A percentile compares a stretch with the other conserved stretches of the same genome.
phyloP scores from a whole-genome alignment of 2,797 vertebrate species.

The Notoglanidium macrostoma region DNA sequence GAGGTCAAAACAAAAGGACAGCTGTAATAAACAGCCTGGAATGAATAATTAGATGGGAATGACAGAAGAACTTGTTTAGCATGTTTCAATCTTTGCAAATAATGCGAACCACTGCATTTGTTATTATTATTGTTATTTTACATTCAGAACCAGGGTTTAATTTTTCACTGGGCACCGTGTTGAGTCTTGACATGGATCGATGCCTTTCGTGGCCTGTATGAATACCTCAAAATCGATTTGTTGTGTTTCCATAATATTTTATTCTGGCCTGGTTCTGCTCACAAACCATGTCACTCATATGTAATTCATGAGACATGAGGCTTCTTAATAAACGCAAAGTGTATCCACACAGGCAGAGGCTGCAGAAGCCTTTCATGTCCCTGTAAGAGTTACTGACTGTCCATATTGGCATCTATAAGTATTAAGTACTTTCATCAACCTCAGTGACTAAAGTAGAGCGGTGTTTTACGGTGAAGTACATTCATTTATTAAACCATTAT shows the following conservation, averaged over 20 bases:
- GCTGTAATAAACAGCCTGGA: too few relatives aligned
- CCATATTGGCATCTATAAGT: neutral
- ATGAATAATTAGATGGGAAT: neutral
- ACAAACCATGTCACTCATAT: conserved; percentile 26
- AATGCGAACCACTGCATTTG: neutral
- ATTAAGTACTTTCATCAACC: neutral
- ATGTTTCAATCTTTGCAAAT: too few relatives aligned
- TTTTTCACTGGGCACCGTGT: neutral
- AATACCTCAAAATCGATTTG: conserved; percentile 11
- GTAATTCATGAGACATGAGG: conserved; percentile 10
- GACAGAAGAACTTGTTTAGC: neutral
- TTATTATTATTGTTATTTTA: neutral
- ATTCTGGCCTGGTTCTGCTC: conserved; percentile 5
- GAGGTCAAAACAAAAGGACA: too few relatives aligned
- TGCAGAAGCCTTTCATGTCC: neutral
- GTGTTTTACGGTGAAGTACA: neutral
- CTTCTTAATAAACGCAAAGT: neutral
- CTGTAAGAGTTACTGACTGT: neutral
- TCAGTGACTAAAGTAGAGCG: neutral
- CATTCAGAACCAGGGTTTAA: neutral
- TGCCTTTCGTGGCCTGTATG: conserved; percentile 7
- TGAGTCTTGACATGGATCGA: neutral
- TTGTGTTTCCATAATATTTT: neutral
- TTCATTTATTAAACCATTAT: neutral
- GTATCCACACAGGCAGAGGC: neutral